A percentile compares a stretch with the other conserved stretches of the same genome.
Conservation (phyloP, 2,113 vertebrate species). For the Atherinomorus stipes region DNA sequence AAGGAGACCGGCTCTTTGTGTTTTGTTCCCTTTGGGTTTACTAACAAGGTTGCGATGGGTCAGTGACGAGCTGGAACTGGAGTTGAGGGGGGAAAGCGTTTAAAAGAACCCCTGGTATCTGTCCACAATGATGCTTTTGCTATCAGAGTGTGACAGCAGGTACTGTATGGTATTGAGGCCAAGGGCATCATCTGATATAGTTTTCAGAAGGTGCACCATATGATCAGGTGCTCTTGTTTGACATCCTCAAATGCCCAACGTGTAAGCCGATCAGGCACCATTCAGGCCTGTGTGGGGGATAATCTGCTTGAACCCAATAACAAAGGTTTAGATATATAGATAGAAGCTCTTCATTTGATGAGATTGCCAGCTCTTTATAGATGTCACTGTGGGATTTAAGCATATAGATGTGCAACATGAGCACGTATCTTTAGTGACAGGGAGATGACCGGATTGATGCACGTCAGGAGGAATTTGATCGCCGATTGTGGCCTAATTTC, state of each 20-base stretch:
- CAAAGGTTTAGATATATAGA: conserved; percentile 51
- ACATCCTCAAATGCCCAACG: conserved; percentile 42
- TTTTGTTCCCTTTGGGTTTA: conserved; percentile 28
- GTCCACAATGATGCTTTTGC: conserved; percentile 2
- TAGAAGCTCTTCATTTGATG: conserved; percentile 62
- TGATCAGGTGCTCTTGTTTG: conserved; percentile 43
- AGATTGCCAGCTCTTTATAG: conserved; percentile 55
- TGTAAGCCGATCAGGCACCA: conserved; percentile 70
- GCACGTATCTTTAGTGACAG: conserved; percentile 44
- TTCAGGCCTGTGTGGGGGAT: conserved; percentile 53
- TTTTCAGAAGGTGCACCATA: conserved; percentile 17
- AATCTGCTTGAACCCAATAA: conserved; percentile 68
- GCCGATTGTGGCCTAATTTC: conserved; percentile 47
- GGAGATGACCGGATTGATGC: conserved; percentile 39
- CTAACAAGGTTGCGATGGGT: conserved; percentile 68
- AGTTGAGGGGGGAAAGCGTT: conserved; percentile 57
- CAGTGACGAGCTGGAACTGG: conserved; percentile 46
- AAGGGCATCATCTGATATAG: conserved; percentile 34
- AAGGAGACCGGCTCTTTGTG: conserved; percentile 33
- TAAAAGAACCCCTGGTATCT: conserved; percentile 15
- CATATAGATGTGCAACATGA: conserved; percentile 48
- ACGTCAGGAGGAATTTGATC: conserved; percentile 53
- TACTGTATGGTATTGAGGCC: conserved; percentile 36
- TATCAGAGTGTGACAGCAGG: conserved; percentile 23
- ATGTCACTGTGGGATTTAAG: conserved; percentile 61